These are phyloP conservation scores for Dasypus novemcinctus DNA, from an alignment of 2,113 vertebrate genomes.

Conservation along the genomic window DNA sequence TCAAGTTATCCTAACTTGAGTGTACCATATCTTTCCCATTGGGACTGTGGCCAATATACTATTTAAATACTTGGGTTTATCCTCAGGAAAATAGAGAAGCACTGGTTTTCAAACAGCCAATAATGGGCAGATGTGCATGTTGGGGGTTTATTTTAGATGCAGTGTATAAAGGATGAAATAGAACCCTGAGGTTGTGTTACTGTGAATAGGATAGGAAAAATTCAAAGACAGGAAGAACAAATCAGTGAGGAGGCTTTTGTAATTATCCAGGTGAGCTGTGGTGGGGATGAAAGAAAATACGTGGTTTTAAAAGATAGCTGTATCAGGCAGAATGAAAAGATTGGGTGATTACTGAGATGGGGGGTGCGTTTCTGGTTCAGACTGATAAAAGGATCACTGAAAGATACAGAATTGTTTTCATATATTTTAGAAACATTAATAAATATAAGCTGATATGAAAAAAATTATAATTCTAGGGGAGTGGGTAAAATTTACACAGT, in stretches of 20 bases:
- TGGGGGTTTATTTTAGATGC: not conserved
- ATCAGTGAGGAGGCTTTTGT: not conserved
- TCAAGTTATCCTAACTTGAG: not conserved
- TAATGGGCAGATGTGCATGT: not conserved
- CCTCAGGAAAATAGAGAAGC: not conserved
- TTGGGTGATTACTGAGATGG: not conserved
- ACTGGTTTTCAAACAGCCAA: not conserved
- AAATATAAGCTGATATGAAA: not conserved
- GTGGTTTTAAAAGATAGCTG: not conserved
- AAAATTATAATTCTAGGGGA: not conserved
- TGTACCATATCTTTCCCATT: not conserved
- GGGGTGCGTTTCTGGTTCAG: not conserved
- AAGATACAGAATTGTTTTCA: not conserved
- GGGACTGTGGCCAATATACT: not conserved
- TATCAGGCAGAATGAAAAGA: not conserved
- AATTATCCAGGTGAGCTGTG: not conserved
- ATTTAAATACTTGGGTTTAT: not conserved
- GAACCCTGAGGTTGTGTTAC: not conserved
- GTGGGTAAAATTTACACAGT: not conserved
- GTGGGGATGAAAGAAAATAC: not conserved
- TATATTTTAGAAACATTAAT: not conserved
- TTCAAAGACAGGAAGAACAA: not conserved
- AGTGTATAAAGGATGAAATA: not conserved
- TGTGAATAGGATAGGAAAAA: not conserved
- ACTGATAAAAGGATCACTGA: not conserved